A percentile compares a stretch with the other conserved stretches of the same genome.
Conservation (phyloP, 2,888 invertebrate genomes). For the Cordylochernes scorpioides region DNA sequence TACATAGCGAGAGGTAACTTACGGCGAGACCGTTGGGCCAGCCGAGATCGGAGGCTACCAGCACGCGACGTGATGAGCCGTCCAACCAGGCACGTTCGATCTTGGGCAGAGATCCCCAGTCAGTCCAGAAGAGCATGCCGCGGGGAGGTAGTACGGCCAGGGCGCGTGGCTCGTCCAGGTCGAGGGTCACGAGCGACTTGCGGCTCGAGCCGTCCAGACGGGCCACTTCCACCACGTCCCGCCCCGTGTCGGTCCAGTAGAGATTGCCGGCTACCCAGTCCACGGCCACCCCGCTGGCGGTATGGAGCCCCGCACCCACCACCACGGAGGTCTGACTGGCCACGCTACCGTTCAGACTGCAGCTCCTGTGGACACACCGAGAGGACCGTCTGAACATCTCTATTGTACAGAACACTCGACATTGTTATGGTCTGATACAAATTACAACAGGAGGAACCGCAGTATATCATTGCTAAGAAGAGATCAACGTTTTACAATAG, state of each 20-base stretch:
- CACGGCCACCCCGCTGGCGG: conserved; percentile 21
- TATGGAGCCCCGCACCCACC: conserved; percentile 34
- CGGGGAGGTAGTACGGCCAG: conserved; percentile 51
- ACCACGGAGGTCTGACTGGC: conserved; percentile 40
- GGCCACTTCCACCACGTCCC: conserved; percentile 47
- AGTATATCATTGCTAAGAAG: too few species aligned
- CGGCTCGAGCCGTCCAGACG: conserved; percentile 42
- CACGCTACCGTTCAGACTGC: conserved; percentile 40
- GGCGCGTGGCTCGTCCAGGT: conserved; percentile 48
- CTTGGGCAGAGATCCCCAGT: conserved; percentile 44
- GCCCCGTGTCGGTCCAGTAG: conserved; percentile 32
- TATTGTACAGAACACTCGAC: too few species aligned
- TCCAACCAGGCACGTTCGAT: conserved; percentile 53
- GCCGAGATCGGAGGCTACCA: conserved; percentile 41
- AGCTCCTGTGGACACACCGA: too few species aligned
- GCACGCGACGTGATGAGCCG: conserved; percentile 38
- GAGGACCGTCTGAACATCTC: too few species aligned
- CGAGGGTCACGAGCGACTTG: conserved; percentile 35
- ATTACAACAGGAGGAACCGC: too few species aligned
- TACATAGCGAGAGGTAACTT: too few species aligned
- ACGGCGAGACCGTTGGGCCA: conserved; percentile 65
- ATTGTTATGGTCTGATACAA: too few species aligned
- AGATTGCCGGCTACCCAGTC: conserved; percentile 22
- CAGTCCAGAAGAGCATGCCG: conserved; percentile 38
- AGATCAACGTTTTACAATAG: too few species aligned